Evolutionary conservation across 1,140 invertebrate species (phyloP), one percentile per base, ranked within the genome.

Genomic region (Solen grandis): DNA sequence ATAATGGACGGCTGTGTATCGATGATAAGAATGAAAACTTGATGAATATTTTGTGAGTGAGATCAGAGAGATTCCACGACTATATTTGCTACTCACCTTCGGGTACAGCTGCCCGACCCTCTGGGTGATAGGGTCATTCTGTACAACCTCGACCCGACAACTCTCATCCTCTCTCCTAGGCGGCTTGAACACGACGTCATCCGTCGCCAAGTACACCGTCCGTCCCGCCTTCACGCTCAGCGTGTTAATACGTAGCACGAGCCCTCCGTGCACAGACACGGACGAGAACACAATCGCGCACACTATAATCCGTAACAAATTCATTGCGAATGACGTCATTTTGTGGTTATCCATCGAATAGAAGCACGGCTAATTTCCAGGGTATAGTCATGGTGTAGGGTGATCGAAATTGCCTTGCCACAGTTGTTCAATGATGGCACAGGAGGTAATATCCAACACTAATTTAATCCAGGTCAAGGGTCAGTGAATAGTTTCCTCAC

Each of bases 51-150:
- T 46, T 10, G 41, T 46, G 41, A 10, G 41, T 46, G 19, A 46
- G n/a, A n/a, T n/a, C n/a, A n/a, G n/a, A n/a, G 41, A 46, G 19
- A 46, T 19, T 46, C 41, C 8, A 46, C 19, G 41, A 46, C 8
- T 46, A 19, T 46, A 8, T 19, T 10, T 46, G 19, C 8, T 46
- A 84, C 88, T 85, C 70, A 91, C 90, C 87, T 86, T 84, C 13
- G 90, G 90, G 62, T 89, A 84, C 0, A 91, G 29, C 4, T 75
- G 66, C 27, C 89, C 90, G 5, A 89, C 89, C 62, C 89, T 77
- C 70, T 90, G 88, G 2, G 89, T 89, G 31, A 90, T 88, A n/a
- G 90, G 89, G 66, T 91, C 90, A 50, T 82, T 87, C 33, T 83
- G 81, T 13, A 89, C 86, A n/a, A 90, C 88, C 68, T 90, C 85